These are phyloP conservation scores for Tichodroma muraria DNA, from an alignment of 2,113 vertebrate genomes.

Conservation along the genomic window DNA sequence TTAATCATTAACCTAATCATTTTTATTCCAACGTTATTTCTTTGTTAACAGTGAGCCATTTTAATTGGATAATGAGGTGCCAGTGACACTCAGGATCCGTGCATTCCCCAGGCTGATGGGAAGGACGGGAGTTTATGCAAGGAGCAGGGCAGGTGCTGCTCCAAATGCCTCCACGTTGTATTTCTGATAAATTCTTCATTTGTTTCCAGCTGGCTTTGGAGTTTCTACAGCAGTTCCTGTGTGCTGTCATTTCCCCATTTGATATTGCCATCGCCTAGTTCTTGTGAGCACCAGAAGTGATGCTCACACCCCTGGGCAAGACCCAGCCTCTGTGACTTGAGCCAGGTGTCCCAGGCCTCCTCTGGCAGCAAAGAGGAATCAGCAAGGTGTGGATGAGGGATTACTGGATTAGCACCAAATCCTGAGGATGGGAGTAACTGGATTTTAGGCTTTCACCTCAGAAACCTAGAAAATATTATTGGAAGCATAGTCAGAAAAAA, in stretches of 20 bases:
- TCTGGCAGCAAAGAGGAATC: neutral
- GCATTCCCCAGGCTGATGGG: neutral
- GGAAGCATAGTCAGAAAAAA: neutral
- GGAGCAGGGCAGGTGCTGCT: neutral
- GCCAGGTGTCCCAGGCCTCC: neutral
- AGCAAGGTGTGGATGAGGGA: neutral
- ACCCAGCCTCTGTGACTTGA: neutral
- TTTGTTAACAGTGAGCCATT: neutral
- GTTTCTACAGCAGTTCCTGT: neutral
- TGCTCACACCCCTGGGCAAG: neutral
- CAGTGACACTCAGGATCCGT: neutral
- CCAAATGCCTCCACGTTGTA: neutral
- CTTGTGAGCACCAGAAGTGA: neutral
- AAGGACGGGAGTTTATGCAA: neutral
- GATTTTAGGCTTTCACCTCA: neutral
- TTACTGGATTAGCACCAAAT: neutral
- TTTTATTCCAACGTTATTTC: neutral
- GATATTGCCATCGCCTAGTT: neutral
- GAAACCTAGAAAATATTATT: neutral
- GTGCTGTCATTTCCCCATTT: neutral
- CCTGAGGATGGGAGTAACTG: neutral
- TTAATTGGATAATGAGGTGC: slow-evolving; percentile 40
- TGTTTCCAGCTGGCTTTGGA: neutral
- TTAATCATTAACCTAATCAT: slow-evolving; percentile 36
- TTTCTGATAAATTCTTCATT: neutral